These are phyloP conservation scores for Subacronicta megacephala DNA, from an alignment of 2,888 invertebrate genomes.

Conservation along the genomic window DNA sequence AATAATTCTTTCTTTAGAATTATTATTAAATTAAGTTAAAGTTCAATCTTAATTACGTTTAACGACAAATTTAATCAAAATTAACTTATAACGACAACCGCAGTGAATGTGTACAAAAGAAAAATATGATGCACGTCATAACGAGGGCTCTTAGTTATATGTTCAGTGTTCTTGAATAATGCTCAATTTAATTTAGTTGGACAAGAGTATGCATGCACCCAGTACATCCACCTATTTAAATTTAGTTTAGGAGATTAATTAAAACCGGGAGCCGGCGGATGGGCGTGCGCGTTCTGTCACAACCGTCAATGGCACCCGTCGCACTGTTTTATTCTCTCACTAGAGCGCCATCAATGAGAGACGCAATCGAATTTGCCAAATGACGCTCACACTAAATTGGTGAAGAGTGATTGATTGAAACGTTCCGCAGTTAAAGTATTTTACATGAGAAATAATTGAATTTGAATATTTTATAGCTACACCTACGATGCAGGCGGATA, in stretches of 20 bases:
- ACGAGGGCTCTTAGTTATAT: slow-evolving; percentile 58
- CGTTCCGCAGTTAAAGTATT: slow-evolving; percentile 75
- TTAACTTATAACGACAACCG: slow-evolving; percentile 40
- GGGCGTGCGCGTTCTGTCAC: slow-evolving; percentile 75
- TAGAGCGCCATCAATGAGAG: slow-evolving; percentile 76
- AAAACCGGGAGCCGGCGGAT: slow-evolving; percentile 69
- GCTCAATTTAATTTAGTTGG: slow-evolving; percentile 71
- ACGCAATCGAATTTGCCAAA: slow-evolving; percentile 86
- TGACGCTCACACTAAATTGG: slow-evolving; percentile 84
- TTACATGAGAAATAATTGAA: slow-evolving; percentile 78
- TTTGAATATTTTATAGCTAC: slow-evolving; percentile 74
- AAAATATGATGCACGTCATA: slow-evolving; percentile 69
- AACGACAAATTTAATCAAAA: slow-evolving; percentile 28
- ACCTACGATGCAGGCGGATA: slow-evolving; percentile 46
- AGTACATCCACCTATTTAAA: slow-evolving; percentile 77
- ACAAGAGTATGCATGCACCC: slow-evolving; percentile 63
- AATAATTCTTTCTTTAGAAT: not conserved
- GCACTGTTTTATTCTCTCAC: slow-evolving; percentile 82
- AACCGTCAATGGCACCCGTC: slow-evolving; percentile 82
- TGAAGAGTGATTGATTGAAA: slow-evolving; percentile 86
- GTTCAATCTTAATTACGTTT: slow-evolving; percentile 21
- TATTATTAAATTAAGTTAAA: slow-evolving; percentile 6
- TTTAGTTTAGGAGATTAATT: slow-evolving; percentile 86
- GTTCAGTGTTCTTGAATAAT: slow-evolving; percentile 69
- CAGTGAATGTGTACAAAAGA: slow-evolving; percentile 53